Evolutionary conservation across 1,140 invertebrate species (phyloP).

Genomic region (Brachionus asplanchnoidis): DNA sequence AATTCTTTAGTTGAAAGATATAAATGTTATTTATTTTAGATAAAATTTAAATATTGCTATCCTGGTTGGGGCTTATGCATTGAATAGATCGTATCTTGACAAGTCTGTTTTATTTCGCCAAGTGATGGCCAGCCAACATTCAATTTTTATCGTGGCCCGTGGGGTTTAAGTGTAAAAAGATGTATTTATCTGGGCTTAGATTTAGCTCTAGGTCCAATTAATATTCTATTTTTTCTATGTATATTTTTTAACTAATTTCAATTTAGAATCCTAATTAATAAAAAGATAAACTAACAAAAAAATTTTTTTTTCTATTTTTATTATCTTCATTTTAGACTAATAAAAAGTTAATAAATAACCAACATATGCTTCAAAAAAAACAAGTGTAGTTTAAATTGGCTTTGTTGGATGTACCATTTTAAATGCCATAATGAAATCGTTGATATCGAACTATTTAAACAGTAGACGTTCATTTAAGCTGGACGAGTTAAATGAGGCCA

Average conservation of each 20-base stretch:
- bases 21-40: not conserved
- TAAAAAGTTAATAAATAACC: not conserved
- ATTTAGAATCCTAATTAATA: slow-evolving; percentile 23
- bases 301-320: not conserved
- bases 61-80: not conserved
- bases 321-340: slow-evolving; percentile 6
- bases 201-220: not conserved
- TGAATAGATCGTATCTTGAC: not conserved
- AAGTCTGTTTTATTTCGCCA: slow-evolving; percentile 22
- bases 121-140: not conserved
- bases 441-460: slow-evolving; percentile 37
- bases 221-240: not conserved
- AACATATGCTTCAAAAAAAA: not conserved
- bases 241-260: not conserved
- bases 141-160: not conserved
- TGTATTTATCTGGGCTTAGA: not conserved
- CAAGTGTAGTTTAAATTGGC: not conserved
- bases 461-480: slow-evolving; percentile 28
- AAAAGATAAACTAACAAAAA: not conserved
- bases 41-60: slow-evolving; percentile 5
- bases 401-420: not conserved
- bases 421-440: not conserved
- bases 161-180: not conserved
- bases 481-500: not conserved
- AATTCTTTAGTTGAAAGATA: not conserved